phyloP scores from a whole-genome alignment of 2,113 vertebrate genomes.

The Hirundichthys speculiger region DNA sequence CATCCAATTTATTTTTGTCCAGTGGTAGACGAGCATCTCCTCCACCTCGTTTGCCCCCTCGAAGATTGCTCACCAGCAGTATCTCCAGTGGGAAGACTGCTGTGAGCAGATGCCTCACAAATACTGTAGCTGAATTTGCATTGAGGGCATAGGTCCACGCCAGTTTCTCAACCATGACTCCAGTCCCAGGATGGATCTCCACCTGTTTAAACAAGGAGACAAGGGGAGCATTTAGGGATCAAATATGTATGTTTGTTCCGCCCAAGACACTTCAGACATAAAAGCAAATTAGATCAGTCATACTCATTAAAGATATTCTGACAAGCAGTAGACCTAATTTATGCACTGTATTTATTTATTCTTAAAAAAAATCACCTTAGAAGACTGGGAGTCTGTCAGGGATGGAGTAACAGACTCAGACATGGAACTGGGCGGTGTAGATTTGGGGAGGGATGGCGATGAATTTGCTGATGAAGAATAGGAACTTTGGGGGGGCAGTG shows the following conservation, averaged over 20 bases:
- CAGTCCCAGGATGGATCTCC: slow-evolving; percentile 19
- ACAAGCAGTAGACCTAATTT: too few relatives aligned
- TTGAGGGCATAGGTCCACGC: neutral
- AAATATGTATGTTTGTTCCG: slow-evolving; percentile 3
- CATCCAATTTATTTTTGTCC: too few relatives aligned
- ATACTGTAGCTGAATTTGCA: slow-evolving; percentile 21
- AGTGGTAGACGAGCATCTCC: too few relatives aligned
- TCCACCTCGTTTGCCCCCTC: too few relatives aligned
- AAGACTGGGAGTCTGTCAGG: neutral
- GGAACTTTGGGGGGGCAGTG: slow-evolving; percentile 2
- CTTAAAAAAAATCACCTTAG: slow-evolving; percentile 7
- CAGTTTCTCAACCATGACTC: slow-evolving; percentile 20
- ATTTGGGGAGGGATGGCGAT: neutral
- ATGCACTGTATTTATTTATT: slow-evolving; percentile 12
- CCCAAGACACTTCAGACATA: neutral
- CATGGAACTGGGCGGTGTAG: neutral
- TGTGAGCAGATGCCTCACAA: slow-evolving; percentile 22
- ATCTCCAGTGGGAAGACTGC: slow-evolving; percentile 13
- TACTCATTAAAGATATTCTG: neutral
- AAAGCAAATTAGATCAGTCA: slow-evolving; percentile 1
- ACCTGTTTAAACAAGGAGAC: slow-evolving; percentile 19
- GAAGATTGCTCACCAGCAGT: too few relatives aligned
- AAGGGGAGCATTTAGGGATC: slow-evolving; percentile 1
- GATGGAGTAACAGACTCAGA: neutral
- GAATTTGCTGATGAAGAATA: slow-evolving; percentile 11